phyloP scores from a whole-genome alignment of 2,888 invertebrate genomes.

The Zelleria hepariella region DNA sequence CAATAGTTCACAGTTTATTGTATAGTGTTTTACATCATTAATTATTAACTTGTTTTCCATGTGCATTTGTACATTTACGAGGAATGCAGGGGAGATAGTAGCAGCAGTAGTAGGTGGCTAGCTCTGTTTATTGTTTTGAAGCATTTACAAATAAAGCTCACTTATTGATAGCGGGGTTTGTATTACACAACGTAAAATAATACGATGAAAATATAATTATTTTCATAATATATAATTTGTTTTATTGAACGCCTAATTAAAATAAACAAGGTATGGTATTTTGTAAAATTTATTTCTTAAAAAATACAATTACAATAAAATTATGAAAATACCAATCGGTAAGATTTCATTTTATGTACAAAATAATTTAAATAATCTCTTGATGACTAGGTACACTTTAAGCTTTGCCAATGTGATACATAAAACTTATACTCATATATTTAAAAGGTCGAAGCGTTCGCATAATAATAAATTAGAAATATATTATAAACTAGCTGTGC shows the following conservation, averaged over 20 bases:
- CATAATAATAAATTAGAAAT: no score
- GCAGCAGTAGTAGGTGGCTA: slow-evolving; percentile 15
- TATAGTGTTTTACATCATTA: slow-evolving; percentile 4
- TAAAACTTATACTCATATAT: slow-evolving; percentile 6
- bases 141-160: slow-evolving; percentile 45
- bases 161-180: slow-evolving; percentile 41
- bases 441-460: not conserved
- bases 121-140: slow-evolving; percentile 30
- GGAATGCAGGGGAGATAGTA: no score
- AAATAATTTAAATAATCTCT: slow-evolving; percentile 53
- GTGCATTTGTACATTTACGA: not conserved
- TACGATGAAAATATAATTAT: slow-evolving; percentile 45
- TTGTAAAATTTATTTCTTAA: slow-evolving; percentile 51
- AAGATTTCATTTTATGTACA: slow-evolving; percentile 54
- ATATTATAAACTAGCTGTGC: no score
- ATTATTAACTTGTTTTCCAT: not conserved
- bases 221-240: slow-evolving; percentile 33
- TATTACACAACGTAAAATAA: slow-evolving; percentile 44
- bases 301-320: slow-evolving; percentile 43
- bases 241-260: slow-evolving; percentile 17
- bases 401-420: slow-evolving; percentile 44
- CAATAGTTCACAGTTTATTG: not conserved
- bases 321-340: slow-evolving; percentile 38
- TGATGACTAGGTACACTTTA: slow-evolving; percentile 55
- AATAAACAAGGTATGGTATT: slow-evolving; percentile 20